Conservation (phyloP, 2,113 vertebrate genomes). For the Agelaius phoeniceus region DNA sequence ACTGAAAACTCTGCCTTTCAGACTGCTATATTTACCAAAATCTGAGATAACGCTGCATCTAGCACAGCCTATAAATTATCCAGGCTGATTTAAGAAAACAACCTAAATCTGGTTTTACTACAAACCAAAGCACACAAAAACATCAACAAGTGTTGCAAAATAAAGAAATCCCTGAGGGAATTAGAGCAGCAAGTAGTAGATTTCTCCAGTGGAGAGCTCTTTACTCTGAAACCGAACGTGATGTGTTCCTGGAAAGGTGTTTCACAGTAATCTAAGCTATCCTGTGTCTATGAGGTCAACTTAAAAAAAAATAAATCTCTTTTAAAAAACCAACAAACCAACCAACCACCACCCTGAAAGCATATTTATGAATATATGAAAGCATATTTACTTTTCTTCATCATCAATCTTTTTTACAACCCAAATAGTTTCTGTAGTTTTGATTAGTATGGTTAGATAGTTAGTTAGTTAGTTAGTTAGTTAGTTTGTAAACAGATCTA, state of each 20-base stretch:
- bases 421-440: background rate
- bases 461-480: background rate
- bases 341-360: background rate
- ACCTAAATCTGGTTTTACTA: background rate
- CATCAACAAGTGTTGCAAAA: background rate
- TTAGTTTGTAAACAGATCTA: background rate
- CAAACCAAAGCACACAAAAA: background rate
- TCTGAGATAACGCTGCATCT: background rate
- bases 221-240: background rate
- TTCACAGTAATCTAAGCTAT: background rate
- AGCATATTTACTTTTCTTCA: background rate
- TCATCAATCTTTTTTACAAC: background rate
- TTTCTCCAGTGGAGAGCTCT: background rate
- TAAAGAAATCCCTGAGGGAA: background rate
- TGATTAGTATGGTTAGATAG: background rate
- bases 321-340: background rate
- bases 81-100: background rate
- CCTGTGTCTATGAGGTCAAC: background rate
- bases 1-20: background rate
- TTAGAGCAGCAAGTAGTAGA: background rate
- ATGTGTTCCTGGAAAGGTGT: background rate
- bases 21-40: background rate
- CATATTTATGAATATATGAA: background rate
- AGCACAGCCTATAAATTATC: background rate
- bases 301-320: background rate